Base-by-base conservation (phyloP, 2,113 vertebrate species). In the Taxidea taxus region DNA sequence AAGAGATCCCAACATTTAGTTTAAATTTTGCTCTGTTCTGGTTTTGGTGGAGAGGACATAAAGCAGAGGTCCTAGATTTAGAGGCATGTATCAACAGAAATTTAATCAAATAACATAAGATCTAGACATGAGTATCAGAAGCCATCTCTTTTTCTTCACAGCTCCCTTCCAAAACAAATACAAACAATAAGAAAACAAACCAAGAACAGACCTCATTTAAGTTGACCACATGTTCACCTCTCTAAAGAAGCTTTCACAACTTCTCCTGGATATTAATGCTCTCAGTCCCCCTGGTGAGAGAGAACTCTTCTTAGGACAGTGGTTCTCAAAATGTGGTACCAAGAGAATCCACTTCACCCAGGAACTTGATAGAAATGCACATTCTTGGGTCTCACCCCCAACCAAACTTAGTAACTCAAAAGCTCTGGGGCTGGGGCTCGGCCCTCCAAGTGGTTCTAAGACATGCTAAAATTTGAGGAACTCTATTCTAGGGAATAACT, bases 181-280 rank as follows among this genome's bases (percentile, higher is more conserved):
- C 51, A 56, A 75, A 78, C 7, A 21, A n/a, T 85, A 89, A 95
- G 77, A 90, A 94, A 75, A 72, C 81, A 97, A 72, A 58, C 14
- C 6, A n/a, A 80, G 92, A 89, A 34, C 44, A 47, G 34, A 80
- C 58, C 84, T 72, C 66, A 95, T 42, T 82, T 77, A 20, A 91
- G 95, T 78, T 37, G 47, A 62, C 74, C 4, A 1, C 37, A 60
- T 88, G 21, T 94, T 96, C 70, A 84, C 42, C 42, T 64, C 23
- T 72, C 72, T 64, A 6, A 20, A 62, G 66, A 87, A 47, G 34
- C 88, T 80, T 72, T 86, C 37, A 44, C 42, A 77, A 34, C 23
- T 82, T 94, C 31, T 18, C 20, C 81, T 62, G 10, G 5, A 72
- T 77, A 10, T 72, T 34, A 31, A 7, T 68, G 47, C 2, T 62